Evolutionary conservation across 2,888 invertebrate genomes (phyloP).

Genomic region (Scaptodrosophila latifasciaeformis): DNA sequence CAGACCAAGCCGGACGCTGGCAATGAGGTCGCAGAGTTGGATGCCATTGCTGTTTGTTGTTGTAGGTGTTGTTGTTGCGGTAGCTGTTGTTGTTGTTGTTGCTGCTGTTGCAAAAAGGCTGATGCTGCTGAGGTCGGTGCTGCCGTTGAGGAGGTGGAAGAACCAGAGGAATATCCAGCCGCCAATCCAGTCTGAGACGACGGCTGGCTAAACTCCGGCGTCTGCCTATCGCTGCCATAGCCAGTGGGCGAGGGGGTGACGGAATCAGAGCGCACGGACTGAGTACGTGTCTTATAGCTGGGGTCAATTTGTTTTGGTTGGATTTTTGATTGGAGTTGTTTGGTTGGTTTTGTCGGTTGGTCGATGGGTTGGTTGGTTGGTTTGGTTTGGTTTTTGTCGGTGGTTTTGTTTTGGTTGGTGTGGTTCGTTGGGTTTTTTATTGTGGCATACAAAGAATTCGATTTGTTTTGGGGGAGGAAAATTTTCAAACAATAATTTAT

Average conservation of each 20-base stretch:
- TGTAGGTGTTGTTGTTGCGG: conserved; percentile 30
- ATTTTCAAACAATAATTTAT: neutral
- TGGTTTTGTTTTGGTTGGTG: conserved; percentile 2
- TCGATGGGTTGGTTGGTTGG: conserved; percentile 12
- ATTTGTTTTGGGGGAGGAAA: conserved; percentile 34
- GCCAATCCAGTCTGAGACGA: conserved; percentile 32
- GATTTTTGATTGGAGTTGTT: conserved; percentile 20
- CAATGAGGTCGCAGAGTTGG: conserved; percentile 39
- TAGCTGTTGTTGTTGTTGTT: conserved; percentile 21
- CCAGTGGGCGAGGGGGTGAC: conserved; percentile 86
- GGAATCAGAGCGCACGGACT: conserved; percentile 80
- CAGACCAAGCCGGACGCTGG: conserved; percentile 80
- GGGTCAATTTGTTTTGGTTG: conserved; percentile 29
- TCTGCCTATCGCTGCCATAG: conserved; percentile 75
- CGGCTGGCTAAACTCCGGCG: conserved; percentile 71
- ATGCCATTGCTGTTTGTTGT: conserved; percentile 20
- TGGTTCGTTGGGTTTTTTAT: conserved; percentile 12
- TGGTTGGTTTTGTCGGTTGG: conserved; percentile 3
- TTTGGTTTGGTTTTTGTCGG: conserved; percentile 19
- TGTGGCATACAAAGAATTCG: conserved; percentile 39
- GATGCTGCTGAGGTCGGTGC: conserved; percentile 25
- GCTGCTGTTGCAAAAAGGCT: conserved; percentile 15
- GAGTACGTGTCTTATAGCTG: conserved; percentile 76
- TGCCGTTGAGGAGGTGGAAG: conserved; percentile 32
- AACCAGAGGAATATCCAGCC: conserved; percentile 30